Evolutionary conservation across 2,888 invertebrate genomes (phyloP), one percentile per base, ranked within the genome.

Genomic region (Temnothorax rugatulus): DNA sequence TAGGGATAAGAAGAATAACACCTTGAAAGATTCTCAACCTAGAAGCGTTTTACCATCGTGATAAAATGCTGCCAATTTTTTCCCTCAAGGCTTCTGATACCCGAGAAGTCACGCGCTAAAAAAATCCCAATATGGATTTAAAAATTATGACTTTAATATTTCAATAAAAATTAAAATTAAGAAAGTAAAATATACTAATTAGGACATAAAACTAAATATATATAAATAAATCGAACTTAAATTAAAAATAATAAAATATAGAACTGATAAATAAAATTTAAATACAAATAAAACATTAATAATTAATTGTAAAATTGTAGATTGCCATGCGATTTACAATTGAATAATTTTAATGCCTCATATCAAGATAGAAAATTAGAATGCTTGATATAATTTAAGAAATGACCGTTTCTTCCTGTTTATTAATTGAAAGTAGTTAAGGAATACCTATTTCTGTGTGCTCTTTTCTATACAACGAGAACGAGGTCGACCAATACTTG

Each of bases 61-160:
- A 87, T 41, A 83, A 86, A 86, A 77, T 61, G 64, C 34, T 50
- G 59, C 15, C 25, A 47, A 87, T 86, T 88, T 88, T 88, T 84
- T 82, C 25, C 11, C 2, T 21, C 3, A 8, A 52, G 34, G 15
- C 34, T 69, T 69, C 25, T 25, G 5, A 25, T 47, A 68, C 2
- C 9, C 44, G 18, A 41, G 7, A 71, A 41, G 13, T 41, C 21
- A 73, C 3, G 1, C 25, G 7, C 0, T 18, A 3, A 25, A 54
- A 38, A 1, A 71, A 52, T 21, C 1, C 25, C 38, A 41, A 38
- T 54, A n/a, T 54, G 5, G 2, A 41, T 41, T 11, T 25, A 41
- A 41, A 11, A 15, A 54, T 41, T 54, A 54, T 5, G 2, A 41
- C 5, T 41, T 54, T 7, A 38, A 5, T 71, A 54, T 71, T 71